Evolutionary conservation across 2,797 vertebrate species (phyloP), one percentile per base, ranked within the genome.

Genomic region (Phoebastria nigripes): DNA sequence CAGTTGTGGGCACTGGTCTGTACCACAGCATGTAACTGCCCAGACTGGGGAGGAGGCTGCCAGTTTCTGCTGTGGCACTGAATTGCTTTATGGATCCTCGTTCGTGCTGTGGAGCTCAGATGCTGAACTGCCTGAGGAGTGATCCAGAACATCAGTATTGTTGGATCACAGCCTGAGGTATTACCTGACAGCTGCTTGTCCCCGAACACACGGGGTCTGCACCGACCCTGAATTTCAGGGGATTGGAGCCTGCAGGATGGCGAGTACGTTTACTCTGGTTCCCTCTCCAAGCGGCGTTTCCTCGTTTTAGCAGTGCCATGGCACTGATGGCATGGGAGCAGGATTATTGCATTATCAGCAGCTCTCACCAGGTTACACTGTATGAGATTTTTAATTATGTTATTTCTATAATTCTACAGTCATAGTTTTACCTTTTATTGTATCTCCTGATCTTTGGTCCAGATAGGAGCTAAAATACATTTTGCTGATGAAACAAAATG

Each of bases 31-130:
- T 55, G 54, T 31, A 26, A 25, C 73, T 87, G 41, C 44, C 35
- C 39, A 14, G 51, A 5, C 29, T 22, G 65, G n/a, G 22, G n/a
- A 49, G 63, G 59, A 49, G 49, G 33, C 31, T 59, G 25, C 42
- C 7, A 6, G 33, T 8, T 69, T 44, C 55, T 69, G 56, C 33
- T n/a, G 37, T 56, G 55, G 14, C 46, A 28, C 35, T 14, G 46
- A 42, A 41, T 26, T 44, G 35, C 26, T 87, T 39, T 24, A 20
- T 14, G 39, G 29, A n/a, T 72, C 52, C 46, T 59, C 5, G 2
- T 52, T 62, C 0, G 3, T 71, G 49, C 41, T 21, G 1, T 22
- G 25, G 37, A 54, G 20, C 5, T 59, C 1, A 1, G 31, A 25
- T 63, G 49, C 52, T 56, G 62, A 61, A 7, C 56, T 25, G 44